These are phyloP conservation scores for Tridacna crocea DNA, from an alignment of 2,888 invertebrate genomes.

Conservation along the genomic window DNA sequence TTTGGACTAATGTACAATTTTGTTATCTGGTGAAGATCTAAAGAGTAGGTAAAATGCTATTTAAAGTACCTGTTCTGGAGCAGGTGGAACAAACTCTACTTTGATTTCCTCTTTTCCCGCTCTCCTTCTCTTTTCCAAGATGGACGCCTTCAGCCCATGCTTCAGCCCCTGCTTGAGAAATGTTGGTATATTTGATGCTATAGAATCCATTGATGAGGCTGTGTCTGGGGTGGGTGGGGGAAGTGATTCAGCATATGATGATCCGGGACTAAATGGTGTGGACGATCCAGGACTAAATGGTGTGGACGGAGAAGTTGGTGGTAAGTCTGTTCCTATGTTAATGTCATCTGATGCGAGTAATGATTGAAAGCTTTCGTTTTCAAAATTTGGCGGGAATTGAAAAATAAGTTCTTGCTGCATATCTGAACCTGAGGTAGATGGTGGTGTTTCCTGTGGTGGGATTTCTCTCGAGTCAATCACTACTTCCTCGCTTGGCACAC, in stretches of 20 bases:
- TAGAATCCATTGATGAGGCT: conserved; percentile 22
- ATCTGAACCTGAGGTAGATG: conserved; percentile 27
- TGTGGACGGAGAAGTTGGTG: conserved; percentile 21
- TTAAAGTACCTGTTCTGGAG: conserved; percentile 54
- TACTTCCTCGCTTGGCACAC: conserved; percentile 10
- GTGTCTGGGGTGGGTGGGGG: conserved; percentile 48
- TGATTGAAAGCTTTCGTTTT: conserved; percentile 8
- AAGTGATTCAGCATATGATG: conserved; percentile 19
- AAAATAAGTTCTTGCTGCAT: conserved; percentile 18
- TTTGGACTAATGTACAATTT: too few species aligned
- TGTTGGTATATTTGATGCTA: conserved; percentile 44
- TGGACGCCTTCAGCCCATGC: conserved; percentile 63
- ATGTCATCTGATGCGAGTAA: conserved; percentile 5
- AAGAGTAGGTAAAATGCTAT: background rate
- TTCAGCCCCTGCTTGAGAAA: conserved; percentile 72
- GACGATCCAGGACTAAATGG: conserved; percentile 42
- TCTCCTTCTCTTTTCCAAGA: conserved; percentile 67
- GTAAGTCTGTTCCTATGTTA: background rate
- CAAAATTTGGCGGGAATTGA: conserved; percentile 15
- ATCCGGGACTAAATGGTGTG: conserved; percentile 11
- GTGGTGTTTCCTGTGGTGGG: background rate
- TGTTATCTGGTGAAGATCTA: background rate
- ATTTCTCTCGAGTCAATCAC: background rate
- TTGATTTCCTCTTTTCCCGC: conserved; percentile 72
- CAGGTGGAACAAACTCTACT: conserved; percentile 65